phyloP scores from a whole-genome alignment of 2,797 vertebrate species.

The Lophius americanus region DNA sequence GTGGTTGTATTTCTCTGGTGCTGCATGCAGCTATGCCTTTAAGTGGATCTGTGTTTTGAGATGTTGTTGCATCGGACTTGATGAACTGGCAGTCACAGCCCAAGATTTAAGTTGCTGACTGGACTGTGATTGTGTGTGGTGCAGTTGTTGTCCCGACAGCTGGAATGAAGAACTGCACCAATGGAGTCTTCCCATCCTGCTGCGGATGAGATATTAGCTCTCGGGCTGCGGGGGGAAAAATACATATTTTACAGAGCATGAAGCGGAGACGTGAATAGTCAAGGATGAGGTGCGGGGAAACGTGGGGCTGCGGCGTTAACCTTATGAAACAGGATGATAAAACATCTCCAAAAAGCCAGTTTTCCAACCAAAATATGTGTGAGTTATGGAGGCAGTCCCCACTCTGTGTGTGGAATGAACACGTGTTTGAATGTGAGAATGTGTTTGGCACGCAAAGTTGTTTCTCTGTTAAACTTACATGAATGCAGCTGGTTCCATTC shows the following conservation, averaged over 20 bases:
- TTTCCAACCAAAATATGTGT: constrained; percentile 62
- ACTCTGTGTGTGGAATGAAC: constrained; percentile 25
- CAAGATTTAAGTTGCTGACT: constrained; percentile 31
- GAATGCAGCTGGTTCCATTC: constrained; percentile 4
- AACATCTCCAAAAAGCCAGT: constrained; percentile 63
- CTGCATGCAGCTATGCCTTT: not conserved
- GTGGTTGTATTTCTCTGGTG: constrained; percentile 4
- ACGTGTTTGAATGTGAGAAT: constrained; percentile 16
- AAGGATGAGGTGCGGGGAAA: constrained; percentile 62
- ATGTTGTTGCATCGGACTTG: constrained; percentile 36
- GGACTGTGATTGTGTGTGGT: constrained; percentile 30
- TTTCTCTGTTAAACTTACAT: constrained; percentile 27
- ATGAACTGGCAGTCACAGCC: constrained; percentile 38
- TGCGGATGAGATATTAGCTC: constrained; percentile 68
- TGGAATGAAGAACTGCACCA: constrained; percentile 58
- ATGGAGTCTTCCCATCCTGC: constrained; percentile 48
- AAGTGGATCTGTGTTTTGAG: constrained; percentile 26
- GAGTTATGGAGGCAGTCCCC: constrained; percentile 66
- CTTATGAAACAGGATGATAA: constrained; percentile 76
- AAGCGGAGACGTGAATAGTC: constrained; percentile 54
- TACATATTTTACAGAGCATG: constrained; percentile 71
- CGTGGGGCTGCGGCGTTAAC: constrained; percentile 65
- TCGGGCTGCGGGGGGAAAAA: constrained; percentile 49
- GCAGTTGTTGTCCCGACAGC: constrained; percentile 54
- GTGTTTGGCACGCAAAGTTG: not conserved